A percentile compares a stretch with the other conserved stretches of the same genome.
phyloP scores from a whole-genome alignment of 2,888 invertebrate genomes.

The Leptinotarsa peninsularis region DNA sequence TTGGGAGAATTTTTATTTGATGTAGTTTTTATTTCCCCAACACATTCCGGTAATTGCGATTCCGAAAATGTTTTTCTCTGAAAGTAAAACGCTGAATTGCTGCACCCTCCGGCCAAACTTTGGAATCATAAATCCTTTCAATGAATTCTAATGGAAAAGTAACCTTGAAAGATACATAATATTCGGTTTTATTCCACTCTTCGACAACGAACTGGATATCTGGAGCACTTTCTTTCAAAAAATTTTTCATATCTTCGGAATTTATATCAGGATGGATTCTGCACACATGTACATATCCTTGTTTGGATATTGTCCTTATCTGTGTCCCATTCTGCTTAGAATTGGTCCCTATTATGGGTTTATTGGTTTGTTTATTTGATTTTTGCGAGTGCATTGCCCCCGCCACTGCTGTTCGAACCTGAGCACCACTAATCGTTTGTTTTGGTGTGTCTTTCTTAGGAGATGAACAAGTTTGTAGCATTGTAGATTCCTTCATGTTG shows the following conservation, averaged over 20 bases:
- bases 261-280: constrained; percentile 11
- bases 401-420: not conserved
- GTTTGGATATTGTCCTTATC: constrained; percentile 1
- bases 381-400: constrained; percentile 4
- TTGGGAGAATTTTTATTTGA: too few species aligned
- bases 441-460: not conserved
- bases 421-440: not conserved
- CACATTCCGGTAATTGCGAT: too few species aligned
- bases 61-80: too few species aligned
- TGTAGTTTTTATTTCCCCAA: too few species aligned
- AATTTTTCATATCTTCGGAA: not conserved
- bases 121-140: constrained; percentile 2
- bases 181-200: constrained; percentile 9
- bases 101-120: not conserved
- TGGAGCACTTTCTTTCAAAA: too few species aligned
- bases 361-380: constrained; percentile 5
- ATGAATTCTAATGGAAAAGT: not conserved
- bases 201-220: not conserved
- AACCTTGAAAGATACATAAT: constrained; percentile 6
- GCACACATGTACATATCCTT: constrained; percentile 7
- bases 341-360: constrained; percentile 4
- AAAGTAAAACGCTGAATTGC: too few species aligned
- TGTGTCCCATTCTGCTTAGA: not conserved
- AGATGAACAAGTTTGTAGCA: not conserved
- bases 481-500: not conserved